A percentile compares a stretch with the other conserved stretches of the same genome.
Evolutionary conservation across 2,888 invertebrate genomes (phyloP).

Genomic region (Cheilosia vernalis): DNA sequence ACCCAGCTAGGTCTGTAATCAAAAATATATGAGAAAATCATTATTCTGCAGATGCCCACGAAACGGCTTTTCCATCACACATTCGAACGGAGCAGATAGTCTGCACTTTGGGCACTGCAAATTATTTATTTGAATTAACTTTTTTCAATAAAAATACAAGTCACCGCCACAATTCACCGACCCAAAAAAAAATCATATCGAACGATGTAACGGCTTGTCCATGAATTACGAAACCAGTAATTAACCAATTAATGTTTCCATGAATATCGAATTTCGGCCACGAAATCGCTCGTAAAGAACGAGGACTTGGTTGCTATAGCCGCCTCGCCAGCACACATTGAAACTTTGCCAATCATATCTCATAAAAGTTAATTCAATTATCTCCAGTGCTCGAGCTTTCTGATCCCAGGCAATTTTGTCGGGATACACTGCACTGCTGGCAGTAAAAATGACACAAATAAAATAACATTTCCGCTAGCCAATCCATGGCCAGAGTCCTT

Average conservation of each 20-base stretch:
- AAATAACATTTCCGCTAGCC: constrained; percentile 41
- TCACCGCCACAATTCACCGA: background rate
- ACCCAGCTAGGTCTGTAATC: no score
- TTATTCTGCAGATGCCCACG: no score
- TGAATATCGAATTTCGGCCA: constrained; percentile 56
- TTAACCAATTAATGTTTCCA: constrained; percentile 62
- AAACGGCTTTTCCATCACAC: no score
- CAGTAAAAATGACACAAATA: constrained; percentile 31
- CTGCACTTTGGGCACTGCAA: no score
- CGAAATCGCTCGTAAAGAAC: constrained; percentile 46
- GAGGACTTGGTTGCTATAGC: constrained; percentile 6
- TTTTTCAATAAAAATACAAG: background rate
- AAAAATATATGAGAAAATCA: no score
- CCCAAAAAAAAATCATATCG: constrained; percentile 15
- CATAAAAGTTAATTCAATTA: constrained; percentile 73
- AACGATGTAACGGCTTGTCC: constrained; percentile 28
- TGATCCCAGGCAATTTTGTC: constrained; percentile 48
- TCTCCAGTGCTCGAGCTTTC: constrained; percentile 45
- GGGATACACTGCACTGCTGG: constrained; percentile 32
- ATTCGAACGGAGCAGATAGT: no score
- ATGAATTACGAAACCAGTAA: constrained; percentile 45
- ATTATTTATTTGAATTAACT: no score
- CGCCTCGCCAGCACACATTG: constrained; percentile 36
- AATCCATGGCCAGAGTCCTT: constrained; percentile 23
- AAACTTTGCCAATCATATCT: constrained; percentile 69